These are phyloP conservation scores for Trichogramma dendrolimi DNA, from an alignment of 2,888 invertebrate genomes.

Conservation along the genomic window DNA sequence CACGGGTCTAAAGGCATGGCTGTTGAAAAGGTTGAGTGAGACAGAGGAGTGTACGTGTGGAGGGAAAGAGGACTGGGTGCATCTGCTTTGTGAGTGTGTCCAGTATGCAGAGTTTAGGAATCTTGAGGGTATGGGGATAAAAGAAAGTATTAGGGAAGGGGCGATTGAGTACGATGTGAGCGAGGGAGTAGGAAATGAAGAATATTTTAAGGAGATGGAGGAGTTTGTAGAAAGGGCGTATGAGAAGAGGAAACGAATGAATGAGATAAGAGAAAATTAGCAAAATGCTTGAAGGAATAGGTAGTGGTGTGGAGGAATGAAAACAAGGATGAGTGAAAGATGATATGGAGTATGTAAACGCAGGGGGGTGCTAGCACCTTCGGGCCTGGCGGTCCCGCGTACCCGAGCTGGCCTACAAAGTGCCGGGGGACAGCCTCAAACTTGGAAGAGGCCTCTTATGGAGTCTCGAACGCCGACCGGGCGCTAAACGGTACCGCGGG, in stretches of 20 bases:
- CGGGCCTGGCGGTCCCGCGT: too few species aligned
- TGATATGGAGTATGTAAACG: neutral
- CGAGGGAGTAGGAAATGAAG: too few species aligned
- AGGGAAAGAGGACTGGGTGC: conserved; percentile 10
- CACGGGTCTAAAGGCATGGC: conserved; percentile 13
- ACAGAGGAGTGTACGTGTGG: conserved; percentile 6
- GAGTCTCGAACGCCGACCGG: too few species aligned
- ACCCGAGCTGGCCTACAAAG: too few species aligned
- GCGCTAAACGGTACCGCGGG: too few species aligned
- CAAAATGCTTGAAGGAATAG: neutral
- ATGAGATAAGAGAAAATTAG: neutral
- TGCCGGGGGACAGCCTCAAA: too few species aligned
- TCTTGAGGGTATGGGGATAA: conserved; percentile 1
- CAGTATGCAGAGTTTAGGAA: conserved; percentile 2
- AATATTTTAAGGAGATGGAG: neutral
- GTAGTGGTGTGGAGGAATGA: neutral
- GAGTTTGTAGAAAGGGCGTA: neutral
- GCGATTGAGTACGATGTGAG: too few species aligned
- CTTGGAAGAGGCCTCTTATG: too few species aligned
- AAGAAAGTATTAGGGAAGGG: neutral
- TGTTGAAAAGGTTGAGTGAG: neutral
- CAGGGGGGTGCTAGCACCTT: too few species aligned
- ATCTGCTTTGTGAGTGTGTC: conserved; percentile 14
- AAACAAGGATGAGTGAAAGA: neutral
- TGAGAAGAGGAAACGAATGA: too few species aligned